Base-by-base conservation (phyloP, 2,888 invertebrate species). In the Brachycybe producta region DNA sequence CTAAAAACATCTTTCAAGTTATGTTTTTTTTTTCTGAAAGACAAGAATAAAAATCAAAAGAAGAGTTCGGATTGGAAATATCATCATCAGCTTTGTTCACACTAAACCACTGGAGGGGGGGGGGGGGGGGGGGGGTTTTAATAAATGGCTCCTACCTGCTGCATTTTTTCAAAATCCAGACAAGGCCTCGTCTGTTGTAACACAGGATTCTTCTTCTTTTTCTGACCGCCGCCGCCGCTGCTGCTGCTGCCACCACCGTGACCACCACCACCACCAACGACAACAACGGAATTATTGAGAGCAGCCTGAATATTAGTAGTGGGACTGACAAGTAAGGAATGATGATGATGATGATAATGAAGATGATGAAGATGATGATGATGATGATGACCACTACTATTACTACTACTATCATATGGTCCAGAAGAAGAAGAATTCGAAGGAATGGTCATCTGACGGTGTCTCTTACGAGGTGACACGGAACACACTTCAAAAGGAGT, bases 121-220 rank as follows among this genome's bases (percentile, higher is more conserved):
- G n/a, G n/a, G n/a, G n/a, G n/a, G n/a, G n/a, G n/a, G n/a, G n/a
- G n/a, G n/a, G 32, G 8, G 32, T 30, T 11, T 30, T n/a, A 30
- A 30, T 11, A 30, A 30, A 30, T 43, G 26, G n/a, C 17, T 49
- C 73, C 72, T 72, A 87, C 87, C 82, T 87, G 86, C 74, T 90
- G 90, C 90, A 91, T 91, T 75, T 91, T 91, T 70, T 91, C 91
- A 68, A 91, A 90, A 74, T 91, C 90, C 64, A 91, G 78, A 70
- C 87, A 88, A 58, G 91, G 91, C 65, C 90, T 77, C 65, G 59
- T 60, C 32, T 58, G 57, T 68, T 82, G 79, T 49, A 61, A 61
- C 40, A 60, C 61, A 54, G 66, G 64, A 47, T 55, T 64, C 58
- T 74, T 71, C 57, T 75, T 70, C 60, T 79, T 78, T 61, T 79